These are phyloP conservation scores for Dyspetes luteomarginatus DNA, from an alignment of 2,888 invertebrate species.

Conservation along the genomic window DNA sequence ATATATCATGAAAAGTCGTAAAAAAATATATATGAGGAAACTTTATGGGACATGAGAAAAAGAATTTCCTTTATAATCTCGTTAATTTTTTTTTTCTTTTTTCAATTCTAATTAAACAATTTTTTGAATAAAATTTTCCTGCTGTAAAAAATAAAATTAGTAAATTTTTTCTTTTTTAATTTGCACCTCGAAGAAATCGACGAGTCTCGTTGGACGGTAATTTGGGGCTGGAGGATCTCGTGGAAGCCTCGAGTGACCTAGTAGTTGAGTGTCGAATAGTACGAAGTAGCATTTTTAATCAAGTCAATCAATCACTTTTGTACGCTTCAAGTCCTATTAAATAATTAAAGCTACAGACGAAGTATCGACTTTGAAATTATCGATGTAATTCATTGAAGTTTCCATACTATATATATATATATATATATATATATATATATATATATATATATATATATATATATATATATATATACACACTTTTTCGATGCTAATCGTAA, in stretches of 20 bases:
- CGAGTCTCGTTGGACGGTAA: slow-evolving; percentile 51
- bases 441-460: no score
- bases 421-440: no score
- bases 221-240: slow-evolving; percentile 50
- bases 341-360: background rate
- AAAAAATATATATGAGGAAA: background rate
- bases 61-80: background rate
- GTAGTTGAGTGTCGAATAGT: slow-evolving; percentile 69
- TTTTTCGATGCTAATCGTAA: no score
- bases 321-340: no score
- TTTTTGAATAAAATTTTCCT: background rate
- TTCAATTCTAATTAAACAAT: no score
- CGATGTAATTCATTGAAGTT: no score
- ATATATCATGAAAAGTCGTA: background rate
- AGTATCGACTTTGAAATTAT: background rate
- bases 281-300: slow-evolving; percentile 68
- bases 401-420: no score
- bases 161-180: background rate
- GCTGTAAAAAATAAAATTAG: background rate
- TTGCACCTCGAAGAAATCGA: slow-evolving; percentile 60
- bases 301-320: background rate
- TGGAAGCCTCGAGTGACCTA: slow-evolving; percentile 60
- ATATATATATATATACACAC: no score
- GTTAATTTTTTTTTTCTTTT: background rate
- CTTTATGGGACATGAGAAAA: background rate